A percentile compares a stretch with the other conserved stretches of the same genome.
Evolutionary conservation across 35 echinoderm and acorn worm species (phyloP).

Genomic region (Lytechinus variegatus): DNA sequence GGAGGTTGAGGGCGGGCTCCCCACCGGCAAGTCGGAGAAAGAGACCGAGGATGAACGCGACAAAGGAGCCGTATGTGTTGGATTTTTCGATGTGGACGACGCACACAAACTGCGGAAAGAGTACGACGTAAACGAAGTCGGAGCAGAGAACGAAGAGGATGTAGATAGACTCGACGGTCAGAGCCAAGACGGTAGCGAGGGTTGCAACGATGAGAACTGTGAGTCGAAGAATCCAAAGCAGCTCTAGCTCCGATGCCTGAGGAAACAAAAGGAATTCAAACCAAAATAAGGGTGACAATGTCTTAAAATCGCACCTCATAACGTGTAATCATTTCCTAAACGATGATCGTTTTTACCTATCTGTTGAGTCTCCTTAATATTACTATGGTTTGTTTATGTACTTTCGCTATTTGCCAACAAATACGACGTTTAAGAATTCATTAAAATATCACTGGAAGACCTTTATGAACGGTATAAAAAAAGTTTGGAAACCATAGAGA

Average conservation of each 20-base stretch:
- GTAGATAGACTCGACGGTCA: constrained; percentile 84
- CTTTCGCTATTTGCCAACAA: no score
- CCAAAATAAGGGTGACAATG: neutral
- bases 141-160: constrained; percentile 87
- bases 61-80: constrained; percentile 86
- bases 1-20: constrained; percentile 62
- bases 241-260: constrained; percentile 79
- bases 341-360: no score
- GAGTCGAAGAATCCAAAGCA: constrained; percentile 81
- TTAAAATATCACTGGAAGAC: no score
- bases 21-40: constrained; percentile 75
- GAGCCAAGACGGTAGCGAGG: constrained; percentile 68
- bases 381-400: no score
- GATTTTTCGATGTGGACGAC: constrained; percentile 74
- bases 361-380: no score
- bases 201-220: constrained; percentile 70
- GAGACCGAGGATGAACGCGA: constrained; percentile 75
- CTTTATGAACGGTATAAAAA: no score
- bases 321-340: no score
- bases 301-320: no score
- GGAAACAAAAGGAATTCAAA: constrained; percentile 32
- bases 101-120: constrained; percentile 88
- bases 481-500: no score
- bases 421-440: no score
- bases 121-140: constrained; percentile 90